Percentiles rank a stretch among this genome's conserved stretches.
Conservation (phyloP, 2,113 vertebrate genomes). For the Odobenus rosmarus region DNA sequence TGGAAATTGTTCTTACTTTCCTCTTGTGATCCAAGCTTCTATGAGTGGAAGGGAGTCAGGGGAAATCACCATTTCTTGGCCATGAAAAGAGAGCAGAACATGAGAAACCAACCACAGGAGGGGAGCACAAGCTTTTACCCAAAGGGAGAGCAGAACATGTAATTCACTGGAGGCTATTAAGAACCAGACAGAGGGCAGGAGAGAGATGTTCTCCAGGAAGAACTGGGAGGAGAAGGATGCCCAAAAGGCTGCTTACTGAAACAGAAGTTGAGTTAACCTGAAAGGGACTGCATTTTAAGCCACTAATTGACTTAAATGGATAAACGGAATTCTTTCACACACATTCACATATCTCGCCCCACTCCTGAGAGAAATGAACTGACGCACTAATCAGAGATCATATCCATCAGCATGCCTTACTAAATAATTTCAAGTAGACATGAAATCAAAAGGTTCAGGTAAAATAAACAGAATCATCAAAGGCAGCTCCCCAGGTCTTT, state of each 20-base stretch:
- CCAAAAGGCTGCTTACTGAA: neutral
- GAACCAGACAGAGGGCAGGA: neutral
- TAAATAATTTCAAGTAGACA: neutral
- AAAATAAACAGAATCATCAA: slow-evolving; percentile 12
- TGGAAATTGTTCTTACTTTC: neutral
- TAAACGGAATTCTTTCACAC: neutral
- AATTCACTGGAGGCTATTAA: neutral
- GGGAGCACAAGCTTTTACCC: neutral
- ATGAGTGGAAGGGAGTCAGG: neutral
- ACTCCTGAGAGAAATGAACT: neutral
- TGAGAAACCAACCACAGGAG: neutral
- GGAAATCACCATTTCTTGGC: neutral
- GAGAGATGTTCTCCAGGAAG: neutral
- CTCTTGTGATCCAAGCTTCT: neutral
- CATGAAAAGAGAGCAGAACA: neutral
- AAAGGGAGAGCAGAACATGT: neutral
- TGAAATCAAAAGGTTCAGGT: neutral
- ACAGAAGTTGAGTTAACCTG: neutral
- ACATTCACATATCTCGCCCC: neutral
- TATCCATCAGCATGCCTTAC: neutral
- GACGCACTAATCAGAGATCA: neutral
- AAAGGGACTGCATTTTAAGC: neutral
- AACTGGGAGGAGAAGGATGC: neutral
- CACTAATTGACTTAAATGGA: neutral
- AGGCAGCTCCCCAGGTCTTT: neutral